Base-by-base conservation (phyloP, 2,888 invertebrate genomes). In the Abscondita cerata region DNA sequence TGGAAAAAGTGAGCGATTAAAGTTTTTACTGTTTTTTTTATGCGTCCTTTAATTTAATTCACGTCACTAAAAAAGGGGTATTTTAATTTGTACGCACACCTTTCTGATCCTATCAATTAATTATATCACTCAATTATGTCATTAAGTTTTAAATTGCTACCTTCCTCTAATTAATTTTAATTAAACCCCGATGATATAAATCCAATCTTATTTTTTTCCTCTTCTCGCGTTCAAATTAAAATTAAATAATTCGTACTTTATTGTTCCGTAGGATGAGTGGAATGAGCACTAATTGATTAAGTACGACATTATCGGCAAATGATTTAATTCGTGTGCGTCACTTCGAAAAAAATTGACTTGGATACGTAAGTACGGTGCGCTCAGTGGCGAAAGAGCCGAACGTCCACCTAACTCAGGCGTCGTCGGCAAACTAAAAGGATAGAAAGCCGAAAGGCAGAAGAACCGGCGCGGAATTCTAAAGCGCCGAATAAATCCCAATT, bases 391-490 rank as follows among this genome's bases (percentile, higher is more conserved):
- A 9, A 20, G 44, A 56, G 55, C 48, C 55, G 19, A 54, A 51
- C 55, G 48, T 55, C 63, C 50, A 59, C 52, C 63, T 52, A 55
- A 52, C 52, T 55, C 52, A 59, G 59, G 41, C 59, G 59, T 52
- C 59, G 59, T 52, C 63, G 63, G 63, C 63, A 47, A 63, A 63
- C 63, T 63, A 36, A 63, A 63, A 63, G 59, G 50, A 62, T 51
- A 18, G 52, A 59, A 63, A 59, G 58, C 62, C 48, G 58, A 62
- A 62, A 62, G 57, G 62, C 58, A 62, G 62, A 62, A 58, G 62
- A 62, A 53, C 52, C 63, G 63, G 59, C 63, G 63, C 63, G 56
- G 63, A 55, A 63, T 59, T 51, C 63, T 48, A 63, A 59, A 63
- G 63, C 63, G 63, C 63, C 63, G 63, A 59, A 55, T 56, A 47